A percentile compares a stretch with the other conserved stretches of the same genome.
Conservation (phyloP, 2,113 vertebrate genomes). For the Cavia porcellus region DNA sequence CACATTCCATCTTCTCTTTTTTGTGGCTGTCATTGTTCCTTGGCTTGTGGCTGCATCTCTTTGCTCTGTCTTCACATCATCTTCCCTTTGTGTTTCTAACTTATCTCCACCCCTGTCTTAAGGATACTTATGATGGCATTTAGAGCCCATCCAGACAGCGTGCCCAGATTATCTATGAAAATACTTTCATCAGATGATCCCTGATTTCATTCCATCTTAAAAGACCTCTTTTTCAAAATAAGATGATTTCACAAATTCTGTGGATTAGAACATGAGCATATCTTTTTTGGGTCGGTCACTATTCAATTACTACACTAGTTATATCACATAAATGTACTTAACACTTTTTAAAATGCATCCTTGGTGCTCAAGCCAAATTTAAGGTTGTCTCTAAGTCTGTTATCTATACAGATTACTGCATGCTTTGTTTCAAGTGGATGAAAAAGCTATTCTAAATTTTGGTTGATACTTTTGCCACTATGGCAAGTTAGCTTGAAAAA, state of each 20-base stretch:
- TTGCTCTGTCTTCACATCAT: neutral
- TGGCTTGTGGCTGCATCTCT: slow-evolving; percentile 5
- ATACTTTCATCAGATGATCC: slow-evolving; percentile 9
- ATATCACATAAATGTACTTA: slow-evolving; percentile 53
- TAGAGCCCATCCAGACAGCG: neutral
- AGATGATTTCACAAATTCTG: neutral
- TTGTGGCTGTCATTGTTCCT: neutral
- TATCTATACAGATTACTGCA: slow-evolving; percentile 55
- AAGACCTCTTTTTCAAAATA: slow-evolving; percentile 52
- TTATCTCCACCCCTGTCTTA: slow-evolving; percentile 48
- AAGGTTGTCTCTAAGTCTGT: slow-evolving; percentile 60
- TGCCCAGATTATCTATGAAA: neutral
- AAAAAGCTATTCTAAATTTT: slow-evolving; percentile 54
- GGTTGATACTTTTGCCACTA: slow-evolving; percentile 49
- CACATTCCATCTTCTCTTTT: neutral
- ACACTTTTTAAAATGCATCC: slow-evolving; percentile 61
- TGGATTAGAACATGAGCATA: slow-evolving; percentile 28
- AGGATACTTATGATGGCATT: neutral
- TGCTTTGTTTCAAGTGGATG: slow-evolving; percentile 74
- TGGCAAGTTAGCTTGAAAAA: slow-evolving; percentile 59
- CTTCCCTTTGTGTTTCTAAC: slow-evolving; percentile 47
- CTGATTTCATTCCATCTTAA: slow-evolving; percentile 8
- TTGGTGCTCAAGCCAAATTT: slow-evolving; percentile 77
- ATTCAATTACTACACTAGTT: slow-evolving; percentile 60
- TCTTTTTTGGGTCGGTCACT: neutral